Percentiles rank a stretch among this genome's conserved stretches.
Conservation (phyloP, 2,888 invertebrate species). For the Hyles lineata region DNA sequence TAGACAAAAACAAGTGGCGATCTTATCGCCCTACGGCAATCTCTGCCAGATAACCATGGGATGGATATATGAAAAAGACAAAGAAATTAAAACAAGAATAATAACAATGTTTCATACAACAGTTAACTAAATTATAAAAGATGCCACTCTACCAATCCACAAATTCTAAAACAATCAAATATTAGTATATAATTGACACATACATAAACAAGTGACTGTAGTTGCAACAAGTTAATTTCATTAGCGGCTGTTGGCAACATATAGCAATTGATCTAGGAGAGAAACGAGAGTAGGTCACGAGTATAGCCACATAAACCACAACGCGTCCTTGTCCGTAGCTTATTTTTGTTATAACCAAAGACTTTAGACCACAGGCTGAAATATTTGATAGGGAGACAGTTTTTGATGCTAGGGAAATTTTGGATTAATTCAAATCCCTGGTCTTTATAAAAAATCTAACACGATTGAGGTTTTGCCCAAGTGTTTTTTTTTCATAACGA, state of each 20-base stretch:
- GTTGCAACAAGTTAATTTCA: neutral
- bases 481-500: no score
- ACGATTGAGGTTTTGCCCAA: no score
- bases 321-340: conserved; percentile 45
- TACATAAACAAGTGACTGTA: neutral
- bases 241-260: neutral
- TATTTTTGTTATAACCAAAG: conserved; percentile 28
- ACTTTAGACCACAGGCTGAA: conserved; percentile 2
- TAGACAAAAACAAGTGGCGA: no score
- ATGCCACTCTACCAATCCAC: neutral
- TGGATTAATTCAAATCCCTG: neutral
- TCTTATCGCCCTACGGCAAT: no score
- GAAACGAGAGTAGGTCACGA: conserved; percentile 28
- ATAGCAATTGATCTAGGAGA: conserved; percentile 26
- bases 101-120: neutral
- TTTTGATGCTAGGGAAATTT: neutral
- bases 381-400: neutral
- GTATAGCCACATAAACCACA: conserved; percentile 46
- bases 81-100: neutral
- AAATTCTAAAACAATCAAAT: neutral
- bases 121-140: neutral
- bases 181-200: neutral
- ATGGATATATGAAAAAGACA: no score
- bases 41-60: no score
- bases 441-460: no score